Conservation (phyloP, 2,797 vertebrate genomes). For the Helostoma temminkii region DNA sequence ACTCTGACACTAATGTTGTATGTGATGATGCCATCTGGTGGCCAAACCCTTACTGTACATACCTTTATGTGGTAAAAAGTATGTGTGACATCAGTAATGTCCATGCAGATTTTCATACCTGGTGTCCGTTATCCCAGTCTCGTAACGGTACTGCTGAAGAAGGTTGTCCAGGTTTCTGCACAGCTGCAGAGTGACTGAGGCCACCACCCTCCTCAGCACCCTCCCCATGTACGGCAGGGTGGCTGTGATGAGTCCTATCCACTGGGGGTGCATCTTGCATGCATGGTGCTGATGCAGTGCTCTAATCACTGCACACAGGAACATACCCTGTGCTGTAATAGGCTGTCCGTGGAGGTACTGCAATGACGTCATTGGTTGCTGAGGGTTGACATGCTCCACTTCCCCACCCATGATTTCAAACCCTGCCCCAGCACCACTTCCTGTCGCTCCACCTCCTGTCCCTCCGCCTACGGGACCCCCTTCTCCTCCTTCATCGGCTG, state of each 20-base stretch:
- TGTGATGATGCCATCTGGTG: conserved; percentile 68
- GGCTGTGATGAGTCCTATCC: conserved; percentile 96
- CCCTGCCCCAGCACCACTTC: conserved; percentile 84
- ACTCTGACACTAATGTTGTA: background rate
- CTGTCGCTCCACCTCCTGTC: conserved; percentile 82
- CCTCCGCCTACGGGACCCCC: conserved; percentile 84
- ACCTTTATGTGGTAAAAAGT: too few relatives aligned
- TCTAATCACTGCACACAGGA: conserved; percentile 96
- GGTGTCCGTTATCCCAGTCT: conserved; percentile 90
- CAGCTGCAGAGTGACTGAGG: conserved; percentile 96
- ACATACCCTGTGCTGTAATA: conserved; percentile 98
- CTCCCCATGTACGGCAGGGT: conserved; percentile 98
- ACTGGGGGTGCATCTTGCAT: conserved; percentile 99
- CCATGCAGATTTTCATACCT: conserved; percentile 82
- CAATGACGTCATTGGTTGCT: conserved; percentile 96
- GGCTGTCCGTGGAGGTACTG: conserved; percentile 97
- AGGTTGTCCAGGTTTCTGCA: conserved; percentile 98
- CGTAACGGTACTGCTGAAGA: conserved; percentile 96
- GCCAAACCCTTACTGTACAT: background rate
- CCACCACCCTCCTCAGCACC: conserved; percentile 94
- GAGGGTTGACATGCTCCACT: conserved; percentile 94
- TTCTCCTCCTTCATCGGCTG: conserved; percentile 90
- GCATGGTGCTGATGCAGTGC: conserved; percentile 97
- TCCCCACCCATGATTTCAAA: conserved; percentile 93
- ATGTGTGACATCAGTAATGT: background rate